Evolutionary conservation across 1,140 invertebrate genomes (phyloP).

Genomic region (Lordiphosa collinella): DNA sequence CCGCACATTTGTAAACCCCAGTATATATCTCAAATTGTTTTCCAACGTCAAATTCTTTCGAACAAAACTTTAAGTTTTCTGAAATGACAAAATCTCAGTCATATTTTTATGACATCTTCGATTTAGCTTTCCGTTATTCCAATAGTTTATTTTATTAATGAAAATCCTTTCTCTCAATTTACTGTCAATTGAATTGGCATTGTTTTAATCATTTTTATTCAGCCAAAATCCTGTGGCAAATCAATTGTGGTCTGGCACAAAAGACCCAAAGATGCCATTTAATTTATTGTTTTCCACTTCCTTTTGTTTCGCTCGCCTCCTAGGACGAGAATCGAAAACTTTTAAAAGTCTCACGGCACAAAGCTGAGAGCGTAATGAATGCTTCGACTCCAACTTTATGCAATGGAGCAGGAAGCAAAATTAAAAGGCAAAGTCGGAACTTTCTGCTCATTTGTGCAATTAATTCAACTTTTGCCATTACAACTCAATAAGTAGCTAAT

Average conservation of each 20-base stretch:
- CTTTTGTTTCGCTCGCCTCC: slow-evolving; percentile 25
- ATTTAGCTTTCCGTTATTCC: too few species aligned
- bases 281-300: slow-evolving; percentile 43
- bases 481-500: slow-evolving; percentile 71
- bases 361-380: slow-evolving; percentile 37
- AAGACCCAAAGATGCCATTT: slow-evolving; percentile 19
- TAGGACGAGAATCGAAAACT: slow-evolving; percentile 24
- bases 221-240: slow-evolving; percentile 9
- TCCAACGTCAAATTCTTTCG: too few species aligned
- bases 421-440: slow-evolving; percentile 5
- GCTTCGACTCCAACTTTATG: slow-evolving; percentile 13
- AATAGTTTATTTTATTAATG: not conserved
- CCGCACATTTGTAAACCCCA: too few species aligned
- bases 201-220: not conserved
- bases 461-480: slow-evolving; percentile 70
- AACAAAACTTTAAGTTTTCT: too few species aligned
- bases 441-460: slow-evolving; percentile 35
- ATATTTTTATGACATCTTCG: too few species aligned
- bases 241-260: slow-evolving; percentile 16
- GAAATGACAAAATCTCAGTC: too few species aligned
- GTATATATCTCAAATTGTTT: too few species aligned
- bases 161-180: not conserved
- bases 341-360: slow-evolving; percentile 34
- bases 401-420: slow-evolving; percentile 22
- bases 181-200: not conserved